These are phyloP conservation scores for Brachionus paranguensis DNA, from an alignment of 1,140 invertebrate species.

Conservation along the genomic window DNA sequence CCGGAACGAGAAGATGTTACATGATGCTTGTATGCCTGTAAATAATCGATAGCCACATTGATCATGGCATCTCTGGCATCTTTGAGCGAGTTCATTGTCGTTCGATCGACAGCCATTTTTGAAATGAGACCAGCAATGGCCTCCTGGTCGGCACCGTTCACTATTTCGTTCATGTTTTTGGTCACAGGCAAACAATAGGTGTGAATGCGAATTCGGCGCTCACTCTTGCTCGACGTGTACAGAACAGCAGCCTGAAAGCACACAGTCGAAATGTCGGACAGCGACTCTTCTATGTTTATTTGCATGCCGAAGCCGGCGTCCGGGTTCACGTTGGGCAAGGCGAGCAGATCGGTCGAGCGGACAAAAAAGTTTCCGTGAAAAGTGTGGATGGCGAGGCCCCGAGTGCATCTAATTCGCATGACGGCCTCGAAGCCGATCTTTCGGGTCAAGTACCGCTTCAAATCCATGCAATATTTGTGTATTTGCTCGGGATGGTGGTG, in stretches of 20 bases:
- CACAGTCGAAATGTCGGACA: constrained; percentile 72
- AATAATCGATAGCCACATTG: constrained; percentile 83
- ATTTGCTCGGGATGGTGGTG: constrained; percentile 64
- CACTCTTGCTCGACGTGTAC: constrained; percentile 82
- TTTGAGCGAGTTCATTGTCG: constrained; percentile 70
- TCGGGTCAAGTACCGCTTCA: constrained; percentile 82
- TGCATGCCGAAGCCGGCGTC: constrained; percentile 97
- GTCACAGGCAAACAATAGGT: constrained; percentile 87
- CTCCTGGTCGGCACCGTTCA: constrained; percentile 87
- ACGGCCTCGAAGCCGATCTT: constrained; percentile 99
- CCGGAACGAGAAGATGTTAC: constrained; percentile 61
- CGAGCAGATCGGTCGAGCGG: constrained; percentile 88
- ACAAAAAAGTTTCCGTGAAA: constrained; percentile 99
- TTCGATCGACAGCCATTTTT: constrained; percentile 95
- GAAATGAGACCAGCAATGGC: constrained; percentile 82
- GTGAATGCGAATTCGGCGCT: constrained; percentile 92
- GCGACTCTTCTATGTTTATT: constrained; percentile 86
- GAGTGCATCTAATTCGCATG: constrained; percentile 87
- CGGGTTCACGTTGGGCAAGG: constrained; percentile 92
- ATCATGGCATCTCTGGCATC: constrained; percentile 93
- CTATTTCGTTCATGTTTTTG: constrained; percentile 72
- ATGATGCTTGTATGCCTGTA: constrained; percentile 66
- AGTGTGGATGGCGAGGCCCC: constrained; percentile 84
- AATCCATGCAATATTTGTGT: constrained; percentile 68
- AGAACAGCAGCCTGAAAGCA: constrained; percentile 96